Evolutionary conservation across 2,797 vertebrate species (phyloP), one percentile per base, ranked within the genome.

Genomic region (Acestrorhynchus altus): DNA sequence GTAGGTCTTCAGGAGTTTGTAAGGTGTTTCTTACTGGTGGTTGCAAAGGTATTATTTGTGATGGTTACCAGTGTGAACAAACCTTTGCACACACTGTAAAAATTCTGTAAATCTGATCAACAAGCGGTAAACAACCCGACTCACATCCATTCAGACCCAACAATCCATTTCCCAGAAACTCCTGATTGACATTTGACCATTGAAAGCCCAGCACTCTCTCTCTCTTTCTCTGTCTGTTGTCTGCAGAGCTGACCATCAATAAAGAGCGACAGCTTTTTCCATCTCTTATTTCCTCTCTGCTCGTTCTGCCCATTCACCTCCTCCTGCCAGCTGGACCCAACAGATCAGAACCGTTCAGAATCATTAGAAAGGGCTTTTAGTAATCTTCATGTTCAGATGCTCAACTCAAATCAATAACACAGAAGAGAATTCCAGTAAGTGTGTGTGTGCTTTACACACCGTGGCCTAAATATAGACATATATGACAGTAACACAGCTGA

Each of bases 401-500:
- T 77, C 57, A 26, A 26, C 54, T 84, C 69, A 90, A 90, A 92
- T 93, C 90, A 91, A 91, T 92, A 91, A 80, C 73, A 76, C 49
- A n/a, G 22, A 78, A 78, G 88, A 86, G 79, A 83, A 82, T 92
- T 92, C 90, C 91, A 88, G 92, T 88, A 91, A 92, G 75, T 79
- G 60, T 20, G 64, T 24, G 51, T 11, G 20, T 7, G n/a, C n/a
- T 9, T 52, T 52, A 47, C n/a, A 59, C 74, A 69, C 15, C 74
- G 0, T 60, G 65, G 8, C 74, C n/a, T 54, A 54, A 7, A 54
- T 54, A 46, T 69, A 6, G 31, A 60, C 13, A 65, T 13, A 54
- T 2, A 15, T 49, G 39, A 60, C 12, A 49, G 63, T 13, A 51
- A 66, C 40, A 61, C 11, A 11, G 39, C 22, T 44, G 46, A 66